Evolutionary conservation across 1,140 invertebrate genomes (phyloP).

Genomic region (Drosophila gunungcola): DNA sequence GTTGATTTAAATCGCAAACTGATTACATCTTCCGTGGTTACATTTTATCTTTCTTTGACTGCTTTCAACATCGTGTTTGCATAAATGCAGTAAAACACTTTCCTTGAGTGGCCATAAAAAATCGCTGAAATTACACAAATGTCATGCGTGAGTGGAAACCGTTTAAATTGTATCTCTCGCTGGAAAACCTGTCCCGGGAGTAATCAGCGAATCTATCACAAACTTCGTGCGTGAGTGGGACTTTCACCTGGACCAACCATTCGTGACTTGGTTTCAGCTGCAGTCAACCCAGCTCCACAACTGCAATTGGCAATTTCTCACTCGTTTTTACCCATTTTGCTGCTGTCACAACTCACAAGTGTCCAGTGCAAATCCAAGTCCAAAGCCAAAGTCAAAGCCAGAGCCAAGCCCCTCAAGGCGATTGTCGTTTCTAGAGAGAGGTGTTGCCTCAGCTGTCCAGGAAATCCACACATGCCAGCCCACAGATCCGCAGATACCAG

Average conservation of each 20-base stretch:
- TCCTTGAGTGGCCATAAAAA: slow-evolving; percentile 26
- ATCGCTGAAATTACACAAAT: slow-evolving; percentile 15
- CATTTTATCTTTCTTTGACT: too few relatives aligned
- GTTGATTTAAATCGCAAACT: background rate
- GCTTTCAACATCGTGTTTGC: background rate
- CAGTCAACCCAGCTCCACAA: background rate
- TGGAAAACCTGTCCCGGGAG: slow-evolving; percentile 28
- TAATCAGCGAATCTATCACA: slow-evolving; percentile 42
- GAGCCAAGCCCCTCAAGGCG: slow-evolving; percentile 41
- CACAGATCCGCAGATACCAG: slow-evolving; percentile 25
- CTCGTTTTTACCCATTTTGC: slow-evolving; percentile 43
- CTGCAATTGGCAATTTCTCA: slow-evolving; percentile 48
- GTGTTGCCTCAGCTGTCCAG: slow-evolving; percentile 42
- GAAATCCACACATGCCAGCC: slow-evolving; percentile 27
- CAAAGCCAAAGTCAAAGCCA: slow-evolving; percentile 7
- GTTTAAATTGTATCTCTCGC: slow-evolving; percentile 39
- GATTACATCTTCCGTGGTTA: background rate
- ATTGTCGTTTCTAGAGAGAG: slow-evolving; percentile 26
- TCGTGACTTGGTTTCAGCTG: slow-evolving; percentile 20
- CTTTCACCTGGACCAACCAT: slow-evolving; percentile 34
- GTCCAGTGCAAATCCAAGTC: slow-evolving; percentile 33
- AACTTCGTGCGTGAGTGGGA: slow-evolving; percentile 34
- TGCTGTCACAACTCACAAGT: slow-evolving; percentile 44
- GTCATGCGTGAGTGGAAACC: slow-evolving; percentile 34
- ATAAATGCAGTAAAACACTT: slow-evolving; percentile 12